Evolutionary conservation across 2,888 invertebrate genomes (phyloP).

Genomic region (Loripinus fragilis): DNA sequence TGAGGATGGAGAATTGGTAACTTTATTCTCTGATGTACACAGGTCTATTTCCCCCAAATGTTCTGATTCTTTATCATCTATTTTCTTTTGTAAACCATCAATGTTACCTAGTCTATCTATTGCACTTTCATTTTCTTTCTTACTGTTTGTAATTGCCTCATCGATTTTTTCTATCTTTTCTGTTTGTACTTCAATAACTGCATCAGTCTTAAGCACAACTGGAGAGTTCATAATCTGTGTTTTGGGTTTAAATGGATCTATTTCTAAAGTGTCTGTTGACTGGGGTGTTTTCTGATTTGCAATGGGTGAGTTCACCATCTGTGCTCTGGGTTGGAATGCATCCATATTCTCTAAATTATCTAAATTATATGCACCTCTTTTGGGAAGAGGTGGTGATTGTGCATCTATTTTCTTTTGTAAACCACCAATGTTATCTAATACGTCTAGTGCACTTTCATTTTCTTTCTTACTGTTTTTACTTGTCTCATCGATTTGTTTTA

Average conservation of each 20-base stretch:
- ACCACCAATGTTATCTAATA: neutral
- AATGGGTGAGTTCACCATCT: constrained; percentile 41
- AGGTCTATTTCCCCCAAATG: constrained; percentile 21
- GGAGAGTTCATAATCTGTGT: constrained; percentile 18
- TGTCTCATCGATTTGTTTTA: too few species aligned
- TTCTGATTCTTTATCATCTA: neutral
- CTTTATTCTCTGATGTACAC: constrained; percentile 11
- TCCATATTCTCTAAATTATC: constrained; percentile 50
- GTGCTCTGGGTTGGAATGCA: constrained; percentile 47
- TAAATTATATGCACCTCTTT: neutral
- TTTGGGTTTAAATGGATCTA: constrained; percentile 15
- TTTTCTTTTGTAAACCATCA: neutral
- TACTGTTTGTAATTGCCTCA: neutral
- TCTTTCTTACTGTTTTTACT: neutral
- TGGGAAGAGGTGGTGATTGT: constrained; percentile 4
- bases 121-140: neutral
- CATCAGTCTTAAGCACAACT: neutral
- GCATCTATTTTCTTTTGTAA: too few species aligned
- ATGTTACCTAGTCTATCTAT: neutral
- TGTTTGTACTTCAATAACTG: neutral
- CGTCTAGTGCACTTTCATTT: neutral
- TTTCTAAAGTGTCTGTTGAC: neutral
- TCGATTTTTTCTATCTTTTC: neutral
- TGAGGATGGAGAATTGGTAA: constrained; percentile 12
- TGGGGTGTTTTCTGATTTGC: neutral